Evolutionary conservation across 2,113 vertebrate genomes (phyloP).

Genomic region (Psammodynastes pulverulentus): DNA sequence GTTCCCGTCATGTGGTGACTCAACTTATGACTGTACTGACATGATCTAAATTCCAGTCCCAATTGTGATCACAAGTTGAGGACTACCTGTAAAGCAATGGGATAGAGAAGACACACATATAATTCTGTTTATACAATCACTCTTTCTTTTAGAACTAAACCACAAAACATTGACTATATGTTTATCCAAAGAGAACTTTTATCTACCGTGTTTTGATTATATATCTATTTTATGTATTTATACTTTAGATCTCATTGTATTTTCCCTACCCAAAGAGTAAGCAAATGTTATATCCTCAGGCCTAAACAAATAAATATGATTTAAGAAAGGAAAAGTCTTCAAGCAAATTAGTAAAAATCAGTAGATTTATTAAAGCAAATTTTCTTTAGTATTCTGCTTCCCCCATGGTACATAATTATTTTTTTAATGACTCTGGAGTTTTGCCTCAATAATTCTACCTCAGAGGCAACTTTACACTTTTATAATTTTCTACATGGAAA

Average conservation of each 20-base stretch:
- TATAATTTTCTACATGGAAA: slow-evolving; percentile 18
- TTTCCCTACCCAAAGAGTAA: neutral
- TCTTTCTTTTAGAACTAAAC: slow-evolving; percentile 24
- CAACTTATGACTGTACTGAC: neutral
- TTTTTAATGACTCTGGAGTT: slow-evolving; percentile 33
- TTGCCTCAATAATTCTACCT: slow-evolving; percentile 36
- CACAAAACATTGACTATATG: neutral
- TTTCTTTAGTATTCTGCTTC: slow-evolving; percentile 33
- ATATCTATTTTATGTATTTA: neutral
- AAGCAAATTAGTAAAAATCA: slow-evolving; percentile 26
- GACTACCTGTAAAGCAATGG: neutral
- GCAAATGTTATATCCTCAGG: slow-evolving; percentile 1
- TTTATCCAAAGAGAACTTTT: slow-evolving; percentile 5
- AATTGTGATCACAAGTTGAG: neutral
- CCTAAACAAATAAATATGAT: slow-evolving; percentile 48
- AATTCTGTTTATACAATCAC: slow-evolving; percentile 10
- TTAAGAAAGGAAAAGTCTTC: neutral
- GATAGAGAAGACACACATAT: neutral
- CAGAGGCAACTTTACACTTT: slow-evolving; percentile 1
- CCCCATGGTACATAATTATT: slow-evolving; percentile 3
- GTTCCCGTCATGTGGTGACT: neutral
- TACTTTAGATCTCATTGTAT: neutral
- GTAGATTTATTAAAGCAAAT: slow-evolving; percentile 38
- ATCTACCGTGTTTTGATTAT: neutral
- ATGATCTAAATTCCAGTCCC: neutral